A percentile compares a stretch with the other conserved stretches of the same genome.
Evolutionary conservation across 2,797 vertebrate species (phyloP).

Genomic region (Liparis tanakae): DNA sequence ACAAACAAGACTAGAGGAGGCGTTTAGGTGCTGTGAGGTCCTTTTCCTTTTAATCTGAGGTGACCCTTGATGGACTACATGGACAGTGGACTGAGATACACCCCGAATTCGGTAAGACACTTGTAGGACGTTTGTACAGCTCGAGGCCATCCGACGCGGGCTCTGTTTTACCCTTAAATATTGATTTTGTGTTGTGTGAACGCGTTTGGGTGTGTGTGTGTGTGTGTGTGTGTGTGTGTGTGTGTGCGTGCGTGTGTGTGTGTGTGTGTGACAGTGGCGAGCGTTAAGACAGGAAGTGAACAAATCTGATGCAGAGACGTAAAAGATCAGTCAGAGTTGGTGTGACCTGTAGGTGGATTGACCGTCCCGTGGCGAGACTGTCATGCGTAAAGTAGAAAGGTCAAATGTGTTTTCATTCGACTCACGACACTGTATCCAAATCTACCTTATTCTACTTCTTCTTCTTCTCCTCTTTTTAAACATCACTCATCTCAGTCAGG

Average conservation of each 20-base stretch:
- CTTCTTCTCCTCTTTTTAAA: neutral
- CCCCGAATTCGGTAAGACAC: conserved; percentile 64
- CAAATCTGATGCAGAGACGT: neutral
- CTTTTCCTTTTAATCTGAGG: neutral
- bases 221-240: neutral
- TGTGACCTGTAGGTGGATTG: neutral
- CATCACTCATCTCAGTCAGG: neutral
- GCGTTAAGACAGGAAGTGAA: conserved; percentile 1
- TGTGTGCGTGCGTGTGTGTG: neutral
- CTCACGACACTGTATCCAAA: neutral
- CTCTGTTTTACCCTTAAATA: no score
- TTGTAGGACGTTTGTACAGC: neutral
- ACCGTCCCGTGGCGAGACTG: neutral
- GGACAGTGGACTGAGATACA: conserved; percentile 78
- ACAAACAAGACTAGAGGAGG: neutral
- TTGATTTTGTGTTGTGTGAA: neutral
- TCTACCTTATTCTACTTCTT: neutral
- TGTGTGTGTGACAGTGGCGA: neutral
- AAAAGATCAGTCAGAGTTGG: neutral
- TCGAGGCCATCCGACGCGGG: neutral
- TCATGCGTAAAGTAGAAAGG: neutral
- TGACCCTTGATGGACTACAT: conserved; percentile 75
- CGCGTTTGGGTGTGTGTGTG: neutral
- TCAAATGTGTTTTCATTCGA: conserved; percentile 5
- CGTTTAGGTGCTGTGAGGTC: neutral